Evolutionary conservation across 2,888 invertebrate genomes (phyloP).

Genomic region (Agriopis aurantiaria): DNA sequence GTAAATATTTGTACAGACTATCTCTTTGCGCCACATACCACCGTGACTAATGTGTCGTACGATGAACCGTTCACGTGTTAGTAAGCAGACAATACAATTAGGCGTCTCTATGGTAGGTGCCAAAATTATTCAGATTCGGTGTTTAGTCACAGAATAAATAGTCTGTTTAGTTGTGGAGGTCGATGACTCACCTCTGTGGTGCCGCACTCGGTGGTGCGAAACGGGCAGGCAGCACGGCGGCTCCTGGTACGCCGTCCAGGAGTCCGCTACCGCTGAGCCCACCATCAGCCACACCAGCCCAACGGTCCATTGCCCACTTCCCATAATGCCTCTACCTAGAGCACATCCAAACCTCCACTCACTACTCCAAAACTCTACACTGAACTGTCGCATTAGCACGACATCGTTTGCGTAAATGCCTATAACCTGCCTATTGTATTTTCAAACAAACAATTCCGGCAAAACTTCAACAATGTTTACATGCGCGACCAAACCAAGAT

Average conservation of each 20-base stretch:
- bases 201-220: conserved; percentile 87
- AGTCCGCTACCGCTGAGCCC: conserved; percentile 86
- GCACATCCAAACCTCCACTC: conserved; percentile 65
- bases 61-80: conserved; percentile 51
- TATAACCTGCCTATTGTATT: conserved; percentile 57
- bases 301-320: conserved; percentile 63
- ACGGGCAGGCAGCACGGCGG: conserved; percentile 88
- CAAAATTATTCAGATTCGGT: conserved; percentile 21
- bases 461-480: conserved; percentile 80
- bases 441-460: conserved; percentile 67
- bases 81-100: conserved; percentile 38
- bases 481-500: conserved; percentile 62
- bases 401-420: conserved; percentile 60
- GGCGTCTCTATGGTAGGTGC: conserved; percentile 1
- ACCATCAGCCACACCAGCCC: conserved; percentile 71
- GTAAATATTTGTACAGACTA: conserved; percentile 57
- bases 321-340: conserved; percentile 62
- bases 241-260: conserved; percentile 89
- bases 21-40: conserved; percentile 48
- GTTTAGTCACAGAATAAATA: conserved; percentile 6
- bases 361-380: conserved; percentile 52
- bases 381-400: conserved; percentile 50
- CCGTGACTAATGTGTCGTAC: conserved; percentile 57
- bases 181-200: conserved; percentile 86
- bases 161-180: conserved; percentile 1